Evolutionary conservation across 2,797 vertebrate species (phyloP), one percentile per base, ranked within the genome.

Genomic region (Pseudochaenichthys georgianus): DNA sequence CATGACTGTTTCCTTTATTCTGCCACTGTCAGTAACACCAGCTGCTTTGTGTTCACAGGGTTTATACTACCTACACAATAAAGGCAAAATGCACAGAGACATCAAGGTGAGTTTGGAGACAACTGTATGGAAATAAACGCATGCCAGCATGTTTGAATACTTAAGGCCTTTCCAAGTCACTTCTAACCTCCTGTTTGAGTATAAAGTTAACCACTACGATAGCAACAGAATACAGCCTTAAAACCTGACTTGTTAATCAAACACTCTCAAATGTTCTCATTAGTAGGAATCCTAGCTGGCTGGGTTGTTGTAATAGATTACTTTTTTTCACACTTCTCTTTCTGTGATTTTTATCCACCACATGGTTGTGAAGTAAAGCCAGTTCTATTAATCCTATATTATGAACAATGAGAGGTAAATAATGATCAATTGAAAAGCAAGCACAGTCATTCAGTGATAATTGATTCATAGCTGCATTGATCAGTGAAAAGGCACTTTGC

Each of bases 1-100:
- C 3, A 23, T 50, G 5, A 42, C 21, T 2, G 1, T 62, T 28
- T 28, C 3, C 0, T 21, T 7, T 64, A 12, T 11, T 12, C 13
- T 46, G 17, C 23, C 13, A 6, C 2, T n/a, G 4, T 12, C 34
- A 6, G 4, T 79, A 2, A 80, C 3, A 1, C 23, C n/a, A 52
- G 17, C 31, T 57, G 5, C 28, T 2, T 68, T 87, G 1, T 87
- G 23, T 81, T 83, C 89, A 0, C 90, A 99, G 98, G 98, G 98
- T 84, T 94, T 99, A 8, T 97, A 96, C 92, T 99, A 99, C 87
- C 96, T 99, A 87, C 98, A 99, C 86, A 98, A 94, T 92, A 99
- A 98, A 96, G 96, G 98, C 90, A 99, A 99, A 95, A 99, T 99
- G 97, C 98, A 99, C 95, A 96, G 98, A 96, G 98, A 99, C 87